A percentile compares a stretch with the other conserved stretches of the same genome.
These are phyloP conservation scores for Graptemys geographica DNA, from an alignment of 2,797 vertebrate genomes.

Conservation along the genomic window DNA sequence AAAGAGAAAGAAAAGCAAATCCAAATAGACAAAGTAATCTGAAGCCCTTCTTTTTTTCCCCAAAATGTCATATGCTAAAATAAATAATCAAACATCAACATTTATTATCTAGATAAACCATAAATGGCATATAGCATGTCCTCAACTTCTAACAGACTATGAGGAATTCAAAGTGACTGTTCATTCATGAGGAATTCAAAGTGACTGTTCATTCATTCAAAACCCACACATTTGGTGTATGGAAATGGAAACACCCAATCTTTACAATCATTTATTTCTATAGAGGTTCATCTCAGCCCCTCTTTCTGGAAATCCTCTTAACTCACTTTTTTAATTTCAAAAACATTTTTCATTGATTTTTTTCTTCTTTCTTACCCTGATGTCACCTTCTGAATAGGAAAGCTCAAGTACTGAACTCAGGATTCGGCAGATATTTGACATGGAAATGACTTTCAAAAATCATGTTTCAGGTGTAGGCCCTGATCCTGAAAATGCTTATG, in stretches of 20 bases:
- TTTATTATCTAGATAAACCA: not conserved
- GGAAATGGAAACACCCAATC: not conserved
- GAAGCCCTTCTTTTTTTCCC: not conserved
- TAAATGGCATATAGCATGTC: not conserved
- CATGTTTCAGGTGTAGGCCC: not conserved
- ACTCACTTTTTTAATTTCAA: not conserved
- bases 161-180: not conserved
- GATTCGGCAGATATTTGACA: not conserved
- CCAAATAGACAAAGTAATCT: not conserved
- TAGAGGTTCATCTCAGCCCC: not conserved
- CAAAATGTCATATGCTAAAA: not conserved
- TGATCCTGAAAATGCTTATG: not conserved
- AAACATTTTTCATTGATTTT: not conserved
- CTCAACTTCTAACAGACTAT: not conserved
- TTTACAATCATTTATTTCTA: not conserved
- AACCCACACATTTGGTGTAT: not conserved
- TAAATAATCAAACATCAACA: not conserved
- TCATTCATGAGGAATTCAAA: slow-evolving; percentile 21
- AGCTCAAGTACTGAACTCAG: slow-evolving; percentile 27
- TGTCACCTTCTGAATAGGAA: not conserved
- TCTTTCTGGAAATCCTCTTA: not conserved
- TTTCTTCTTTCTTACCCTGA: not conserved
- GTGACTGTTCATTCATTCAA: not conserved
- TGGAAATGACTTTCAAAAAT: slow-evolving; percentile 21
- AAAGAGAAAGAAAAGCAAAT: not conserved